Percentiles rank a stretch among this genome's conserved stretches.
Conservation (phyloP, 2,797 vertebrate genomes). For the Nyctibius grandis region DNA sequence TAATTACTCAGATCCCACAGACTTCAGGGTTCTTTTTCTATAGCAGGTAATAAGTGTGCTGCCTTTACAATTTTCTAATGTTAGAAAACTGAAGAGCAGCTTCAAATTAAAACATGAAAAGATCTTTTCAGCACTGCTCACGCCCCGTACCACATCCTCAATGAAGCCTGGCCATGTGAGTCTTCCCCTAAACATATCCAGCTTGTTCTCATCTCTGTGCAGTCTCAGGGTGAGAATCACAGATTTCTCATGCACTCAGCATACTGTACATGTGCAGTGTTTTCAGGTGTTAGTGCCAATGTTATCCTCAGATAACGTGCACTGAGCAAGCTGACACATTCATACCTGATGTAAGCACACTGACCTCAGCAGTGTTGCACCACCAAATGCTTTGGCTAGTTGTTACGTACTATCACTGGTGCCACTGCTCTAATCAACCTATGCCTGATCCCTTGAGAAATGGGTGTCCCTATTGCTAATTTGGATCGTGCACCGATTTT, state of each 20-base stretch:
- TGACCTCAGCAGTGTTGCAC: not conserved
- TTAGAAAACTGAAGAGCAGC: not conserved
- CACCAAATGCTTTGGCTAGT: not conserved
- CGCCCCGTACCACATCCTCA: fast-evolving
- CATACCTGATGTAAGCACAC: not conserved
- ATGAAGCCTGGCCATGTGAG: not conserved
- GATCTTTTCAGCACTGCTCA: not conserved
- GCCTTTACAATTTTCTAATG: not conserved
- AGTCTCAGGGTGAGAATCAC: not conserved
- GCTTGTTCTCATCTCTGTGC: not conserved
- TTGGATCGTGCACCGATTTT: not conserved
- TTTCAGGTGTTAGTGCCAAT: not conserved
- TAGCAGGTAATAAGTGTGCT: not conserved
- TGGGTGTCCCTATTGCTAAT: not conserved
- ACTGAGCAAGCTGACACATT: not conserved
- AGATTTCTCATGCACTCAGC: not conserved
- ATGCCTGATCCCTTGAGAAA: not conserved
- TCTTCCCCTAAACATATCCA: not conserved
- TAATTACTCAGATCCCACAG: not conserved
- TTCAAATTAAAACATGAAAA: not conserved
- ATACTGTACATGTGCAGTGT: not conserved
- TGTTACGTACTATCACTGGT: not conserved
- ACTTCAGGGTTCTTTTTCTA: not conserved
- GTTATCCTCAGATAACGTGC: not conserved
- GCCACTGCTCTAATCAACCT: not conserved